phyloP scores from a whole-genome alignment of 2,888 invertebrate genomes.

The Caenorhabditis zanzibari region DNA sequence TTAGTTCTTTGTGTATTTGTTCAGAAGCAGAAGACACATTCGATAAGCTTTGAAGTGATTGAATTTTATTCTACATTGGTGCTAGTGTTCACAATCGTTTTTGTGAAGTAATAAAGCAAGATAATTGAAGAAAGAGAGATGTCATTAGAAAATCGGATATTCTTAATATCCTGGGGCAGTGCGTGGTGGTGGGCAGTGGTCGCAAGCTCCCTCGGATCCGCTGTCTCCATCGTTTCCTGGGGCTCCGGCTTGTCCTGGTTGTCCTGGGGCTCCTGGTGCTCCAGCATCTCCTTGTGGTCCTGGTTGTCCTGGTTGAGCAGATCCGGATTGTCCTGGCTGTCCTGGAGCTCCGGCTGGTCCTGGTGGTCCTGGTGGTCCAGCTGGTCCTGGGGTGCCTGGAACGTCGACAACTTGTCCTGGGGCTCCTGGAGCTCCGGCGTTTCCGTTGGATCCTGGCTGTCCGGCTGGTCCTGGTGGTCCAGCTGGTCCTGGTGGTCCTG shows the following conservation, averaged over 20 bases:
- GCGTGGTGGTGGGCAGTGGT: conserved; percentile 73
- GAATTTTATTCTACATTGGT: conserved; percentile 55
- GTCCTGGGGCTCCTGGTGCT: conserved; percentile 70
- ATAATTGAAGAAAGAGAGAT: conserved; percentile 55
- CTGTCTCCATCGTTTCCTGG: conserved; percentile 66
- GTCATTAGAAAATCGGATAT: conserved; percentile 50
- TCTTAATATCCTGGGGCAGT: conserved; percentile 71
- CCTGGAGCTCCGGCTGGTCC: conserved; percentile 70
- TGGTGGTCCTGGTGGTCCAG: conserved; percentile 70
- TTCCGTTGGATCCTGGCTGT: conserved; percentile 66
- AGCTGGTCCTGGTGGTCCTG: conserved; percentile 70
- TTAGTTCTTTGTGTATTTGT: conserved; percentile 4
- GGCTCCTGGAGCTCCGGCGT: conserved; percentile 69
- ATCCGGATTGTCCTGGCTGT: conserved; percentile 67
- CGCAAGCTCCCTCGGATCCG: conserved; percentile 71
- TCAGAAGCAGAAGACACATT: conserved; percentile 7
- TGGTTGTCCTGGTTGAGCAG: conserved; percentile 63
- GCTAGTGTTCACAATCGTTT: conserved; percentile 52
- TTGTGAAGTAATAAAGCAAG: conserved; percentile 62
- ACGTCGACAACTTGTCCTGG: conserved; percentile 71
- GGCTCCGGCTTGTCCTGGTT: conserved; percentile 66
- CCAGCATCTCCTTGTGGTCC: conserved; percentile 68
- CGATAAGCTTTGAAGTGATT: conserved; percentile 39
- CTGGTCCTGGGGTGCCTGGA: conserved; percentile 70
- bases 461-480: conserved; percentile 76